A percentile compares a stretch with the other conserved stretches of the same genome.
These are phyloP conservation scores for Trochalopteron elliotii DNA, from an alignment of 2,113 vertebrate genomes.

Conservation along the genomic window DNA sequence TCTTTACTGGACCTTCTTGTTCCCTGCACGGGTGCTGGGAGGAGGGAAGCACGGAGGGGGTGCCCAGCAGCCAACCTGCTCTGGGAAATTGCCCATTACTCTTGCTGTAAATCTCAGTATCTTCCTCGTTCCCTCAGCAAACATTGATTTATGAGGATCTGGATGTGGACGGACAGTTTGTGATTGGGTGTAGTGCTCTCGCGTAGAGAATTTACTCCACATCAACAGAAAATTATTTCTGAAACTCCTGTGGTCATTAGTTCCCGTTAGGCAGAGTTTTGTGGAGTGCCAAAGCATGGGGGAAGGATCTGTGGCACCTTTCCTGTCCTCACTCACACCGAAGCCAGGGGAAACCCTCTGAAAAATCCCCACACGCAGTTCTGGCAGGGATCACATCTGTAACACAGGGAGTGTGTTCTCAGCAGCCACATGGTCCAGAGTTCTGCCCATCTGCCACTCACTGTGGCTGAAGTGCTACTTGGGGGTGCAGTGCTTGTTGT, in stretches of 20 bases:
- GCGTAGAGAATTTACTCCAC: conserved; percentile 77
- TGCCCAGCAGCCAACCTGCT: background rate
- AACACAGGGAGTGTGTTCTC: background rate
- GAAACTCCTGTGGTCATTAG: conserved; percentile 74
- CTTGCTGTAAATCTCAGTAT: conserved; percentile 60
- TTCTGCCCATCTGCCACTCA: background rate
- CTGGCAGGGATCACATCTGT: background rate
- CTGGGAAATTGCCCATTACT: conserved; percentile 60
- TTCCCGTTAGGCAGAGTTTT: conserved; percentile 66
- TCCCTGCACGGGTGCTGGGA: background rate
- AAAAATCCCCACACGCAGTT: background rate
- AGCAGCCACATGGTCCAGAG: background rate
- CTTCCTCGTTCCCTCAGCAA: conserved; percentile 63
- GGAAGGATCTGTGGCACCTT: background rate
- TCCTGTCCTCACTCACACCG: rapidly evolving
- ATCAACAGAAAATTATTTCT: conserved; percentile 83
- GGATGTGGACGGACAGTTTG: conserved; percentile 78
- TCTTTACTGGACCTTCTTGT: conserved; percentile 18
- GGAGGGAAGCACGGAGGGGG: background rate
- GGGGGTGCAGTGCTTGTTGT: background rate
- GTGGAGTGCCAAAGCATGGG: background rate
- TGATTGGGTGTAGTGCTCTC: conserved; percentile 80
- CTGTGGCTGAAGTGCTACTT: background rate
- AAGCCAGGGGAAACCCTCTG: background rate
- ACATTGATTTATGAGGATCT: conserved; percentile 81